Evolutionary conservation across 2,797 vertebrate genomes (phyloP), one percentile per base, ranked within the genome.

Genomic region (Tachyglossus aculeatus): DNA sequence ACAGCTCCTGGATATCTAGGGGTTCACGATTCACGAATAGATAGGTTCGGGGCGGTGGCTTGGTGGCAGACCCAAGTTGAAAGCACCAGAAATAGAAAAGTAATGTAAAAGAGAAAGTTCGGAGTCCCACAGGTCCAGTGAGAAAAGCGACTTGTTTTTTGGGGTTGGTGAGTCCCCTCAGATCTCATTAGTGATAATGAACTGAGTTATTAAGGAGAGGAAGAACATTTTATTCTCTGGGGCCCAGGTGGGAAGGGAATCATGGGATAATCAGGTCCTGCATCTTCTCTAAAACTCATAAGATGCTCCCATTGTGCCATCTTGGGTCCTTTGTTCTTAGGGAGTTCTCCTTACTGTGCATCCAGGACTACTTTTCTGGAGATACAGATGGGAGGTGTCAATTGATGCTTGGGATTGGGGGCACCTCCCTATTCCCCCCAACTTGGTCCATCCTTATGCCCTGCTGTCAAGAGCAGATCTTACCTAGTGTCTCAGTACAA

Each of bases 151-250:
- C n/a, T n/a, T n/a, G n/a, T n/a, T n/a, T n/a, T n/a, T n/a, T n/a
- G n/a, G 74, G 80, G 71, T 64, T 41, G 9, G 14, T n/a, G 63
- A 8, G 37, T 6, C 61, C 38, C 68, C 71, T 63, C 38, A 56
- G 39, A 1, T 13, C 41, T 72, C 51, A 50, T 82, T 84, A 84
- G 44, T 34, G 18, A 50, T 80, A 80, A 82, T 74, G 44, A 71
- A 48, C 36, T 60, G 37, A 57, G 77, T 58, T 58, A 73, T 64
- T 73, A 67, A n/a, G n/a, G 45, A 47, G 25, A 1, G 48, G 53
- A 24, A 34, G 4, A 12, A 31, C 19, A n/a, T 61, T 41, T 71
- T 38, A 62, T 15, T 59, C 68, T 62, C 18, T 3, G 33, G 65
- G 33, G 65, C n/a, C 24, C n/a, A 48, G 3, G 24, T 27, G 16